Percentiles rank a stretch among this genome's conserved stretches.
phyloP scores from a whole-genome alignment of 1,140 invertebrate genomes.

The Drosophila setifemur region DNA sequence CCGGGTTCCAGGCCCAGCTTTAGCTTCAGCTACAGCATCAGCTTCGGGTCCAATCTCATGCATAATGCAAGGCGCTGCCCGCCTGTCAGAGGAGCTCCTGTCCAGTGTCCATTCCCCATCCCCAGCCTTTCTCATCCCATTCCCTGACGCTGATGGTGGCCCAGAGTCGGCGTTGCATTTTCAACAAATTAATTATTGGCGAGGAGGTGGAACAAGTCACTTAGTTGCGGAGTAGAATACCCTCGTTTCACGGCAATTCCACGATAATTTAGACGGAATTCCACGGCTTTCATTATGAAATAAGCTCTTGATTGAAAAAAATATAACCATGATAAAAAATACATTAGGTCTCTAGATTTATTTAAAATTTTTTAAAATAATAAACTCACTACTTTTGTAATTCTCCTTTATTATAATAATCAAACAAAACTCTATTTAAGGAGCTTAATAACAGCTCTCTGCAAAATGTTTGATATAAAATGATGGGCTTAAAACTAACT shows the following conservation, averaged over 20 bases:
- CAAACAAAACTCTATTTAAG: too few species aligned
- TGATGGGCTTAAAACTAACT: too few species aligned
- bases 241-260: constrained; percentile 2
- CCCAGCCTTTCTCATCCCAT: background rate
- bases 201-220: constrained; percentile 67
- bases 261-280: background rate
- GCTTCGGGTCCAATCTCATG: constrained; percentile 49
- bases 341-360: too few species aligned
- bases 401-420: too few species aligned
- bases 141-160: constrained; percentile 57
- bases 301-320: too few species aligned
- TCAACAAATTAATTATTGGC: constrained; percentile 80
- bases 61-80: constrained; percentile 65
- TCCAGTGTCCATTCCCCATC: constrained; percentile 6
- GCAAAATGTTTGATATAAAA: too few species aligned
- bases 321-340: too few species aligned
- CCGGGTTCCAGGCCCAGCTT: background rate
- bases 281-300: too few species aligned
- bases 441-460: too few species aligned
- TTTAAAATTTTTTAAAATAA: too few species aligned
- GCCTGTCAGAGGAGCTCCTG: constrained; percentile 27
- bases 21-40: background rate
- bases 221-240: constrained; percentile 23
- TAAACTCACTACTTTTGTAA: too few species aligned
- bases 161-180: constrained; percentile 67